Evolutionary conservation across 2,888 invertebrate genomes (phyloP), one percentile per base, ranked within the genome.

Genomic region (Pandemis heparana): DNA sequence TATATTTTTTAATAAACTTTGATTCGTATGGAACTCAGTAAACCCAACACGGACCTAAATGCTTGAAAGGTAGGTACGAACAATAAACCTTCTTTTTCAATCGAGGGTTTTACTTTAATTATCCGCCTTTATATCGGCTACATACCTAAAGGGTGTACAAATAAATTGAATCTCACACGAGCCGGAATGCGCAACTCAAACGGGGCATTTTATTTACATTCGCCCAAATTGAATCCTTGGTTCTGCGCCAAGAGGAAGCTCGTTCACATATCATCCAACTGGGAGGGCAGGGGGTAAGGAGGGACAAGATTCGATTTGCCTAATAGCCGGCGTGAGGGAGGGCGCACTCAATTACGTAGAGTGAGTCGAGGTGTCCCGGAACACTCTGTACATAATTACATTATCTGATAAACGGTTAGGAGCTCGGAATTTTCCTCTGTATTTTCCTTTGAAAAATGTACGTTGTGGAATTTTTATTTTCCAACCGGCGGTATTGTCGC

Each of bases 251-350:
- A 91, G 84, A 86, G 83, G 84, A 85, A 85, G 79, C 84, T 83
- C 83, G 83, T 78, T 76, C 79, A 79, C 80, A 90, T 89, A 89
- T 87, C 85, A 83, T 84, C 81, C 80, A 74, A 74, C 62, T 64
- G 73, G 73, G 71, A 76, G 80, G 79, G 77, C 80, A 76, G 80
- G 80, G 80, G 80, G 78, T 70, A 78, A 80, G 82, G 85, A 81
- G 86, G 85, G 86, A 79, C 79, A 78, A 90, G 90, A 93, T 94
- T 94, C 94, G 93, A 94, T 94, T 94, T 94, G 93, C 94, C 94
- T 94, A 94, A 94, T 94, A 94, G 92, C 87, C 84, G 87, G 85
- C 85, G 89, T 81, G 87, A 84, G 86, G 87, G 87, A 59, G 74
- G 87, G 88, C 85, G 82, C 91, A 90, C 92, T 92, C 94, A 92